Evolutionary conservation across 2,113 vertebrate species (phyloP).

Genomic region (Steatornis caripensis): DNA sequence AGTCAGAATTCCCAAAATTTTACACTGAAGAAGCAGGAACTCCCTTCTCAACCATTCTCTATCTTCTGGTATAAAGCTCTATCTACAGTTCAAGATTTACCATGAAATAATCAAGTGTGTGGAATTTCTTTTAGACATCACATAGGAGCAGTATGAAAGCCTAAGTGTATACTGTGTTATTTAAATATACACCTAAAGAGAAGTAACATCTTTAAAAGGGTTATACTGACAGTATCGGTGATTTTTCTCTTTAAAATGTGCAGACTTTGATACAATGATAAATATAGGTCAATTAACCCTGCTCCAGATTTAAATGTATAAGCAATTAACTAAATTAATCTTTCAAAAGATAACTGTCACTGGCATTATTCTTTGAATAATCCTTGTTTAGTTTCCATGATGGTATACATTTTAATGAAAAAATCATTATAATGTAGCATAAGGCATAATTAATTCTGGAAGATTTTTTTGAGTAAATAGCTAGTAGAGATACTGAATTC

Average conservation of each 20-base stretch:
- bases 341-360: constrained; percentile 48
- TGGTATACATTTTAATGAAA: constrained; percentile 72
- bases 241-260: background rate
- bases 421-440: constrained; percentile 67
- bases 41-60: background rate
- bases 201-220: background rate
- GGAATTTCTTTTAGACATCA: background rate
- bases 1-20: background rate
- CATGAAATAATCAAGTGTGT: background rate
- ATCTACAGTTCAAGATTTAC: background rate
- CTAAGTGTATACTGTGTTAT: background rate
- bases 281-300: constrained; percentile 42
- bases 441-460: constrained; percentile 71
- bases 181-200: background rate
- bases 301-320: constrained; percentile 53
- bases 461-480: constrained; percentile 64
- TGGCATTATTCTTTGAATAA: constrained; percentile 67
- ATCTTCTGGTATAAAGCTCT: background rate
- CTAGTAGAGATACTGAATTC: constrained; percentile 59
- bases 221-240: background rate
- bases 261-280: background rate
- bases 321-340: constrained; percentile 70
- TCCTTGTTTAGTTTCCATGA: constrained; percentile 68
- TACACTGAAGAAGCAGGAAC: background rate
- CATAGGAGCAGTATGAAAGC: background rate